These are phyloP conservation scores for Heterodera carotae DNA, from an alignment of 1,140 invertebrate species.

Conservation along the genomic window DNA sequence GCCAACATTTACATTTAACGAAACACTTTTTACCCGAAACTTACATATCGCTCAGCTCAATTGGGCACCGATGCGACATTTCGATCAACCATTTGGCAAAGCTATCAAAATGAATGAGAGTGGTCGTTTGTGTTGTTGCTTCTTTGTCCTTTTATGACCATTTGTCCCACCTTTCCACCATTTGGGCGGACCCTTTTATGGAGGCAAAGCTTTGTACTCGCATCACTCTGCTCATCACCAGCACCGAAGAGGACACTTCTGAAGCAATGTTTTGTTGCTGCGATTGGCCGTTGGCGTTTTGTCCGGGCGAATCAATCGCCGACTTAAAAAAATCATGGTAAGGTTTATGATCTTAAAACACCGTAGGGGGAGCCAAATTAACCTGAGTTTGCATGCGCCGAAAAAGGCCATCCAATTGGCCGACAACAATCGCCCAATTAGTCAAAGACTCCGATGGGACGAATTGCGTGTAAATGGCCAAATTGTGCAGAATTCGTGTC, in stretches of 20 bases:
- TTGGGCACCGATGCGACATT: conserved; percentile 81
- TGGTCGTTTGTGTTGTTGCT: neutral
- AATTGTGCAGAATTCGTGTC: conserved; percentile 77
- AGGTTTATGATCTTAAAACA: neutral
- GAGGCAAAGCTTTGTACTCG: conserved; percentile 75
- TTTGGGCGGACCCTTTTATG: conserved; percentile 70
- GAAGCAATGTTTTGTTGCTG: conserved; percentile 12
- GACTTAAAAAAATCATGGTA: neutral
- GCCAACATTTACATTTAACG: neutral
- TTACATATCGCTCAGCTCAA: conserved; percentile 78
- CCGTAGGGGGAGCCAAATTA: too few relatives aligned
- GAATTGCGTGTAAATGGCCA: conserved; percentile 87
- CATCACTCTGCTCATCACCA: conserved; percentile 82
- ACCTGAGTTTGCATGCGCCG: conserved; percentile 68
- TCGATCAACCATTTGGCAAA: conserved; percentile 91
- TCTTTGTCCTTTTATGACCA: too few relatives aligned
- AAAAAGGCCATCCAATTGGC: conserved; percentile 82
- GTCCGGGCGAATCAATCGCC: neutral
- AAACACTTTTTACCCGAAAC: neutral
- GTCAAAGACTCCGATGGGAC: conserved; percentile 71
- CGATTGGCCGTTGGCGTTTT: conserved; percentile 5
- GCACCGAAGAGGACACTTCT: conserved; percentile 75
- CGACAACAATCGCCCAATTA: conserved; percentile 78
- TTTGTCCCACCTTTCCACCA: conserved; percentile 72
- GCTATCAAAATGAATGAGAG: conserved; percentile 66